Conservation (phyloP, 2,113 vertebrate species). For the Laterallus jamaicensis region DNA sequence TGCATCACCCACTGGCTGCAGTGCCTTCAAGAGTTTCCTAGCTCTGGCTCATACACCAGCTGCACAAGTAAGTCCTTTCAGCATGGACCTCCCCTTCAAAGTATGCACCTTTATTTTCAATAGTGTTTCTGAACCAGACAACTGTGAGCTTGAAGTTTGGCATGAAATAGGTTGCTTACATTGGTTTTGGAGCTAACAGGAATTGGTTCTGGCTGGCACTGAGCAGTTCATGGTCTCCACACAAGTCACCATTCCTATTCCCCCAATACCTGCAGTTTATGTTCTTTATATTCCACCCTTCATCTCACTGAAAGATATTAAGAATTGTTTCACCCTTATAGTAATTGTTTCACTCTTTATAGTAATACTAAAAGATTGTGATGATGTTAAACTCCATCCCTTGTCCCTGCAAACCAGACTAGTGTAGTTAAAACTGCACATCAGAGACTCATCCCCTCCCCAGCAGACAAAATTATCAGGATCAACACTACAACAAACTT, state of each 20-base stretch:
- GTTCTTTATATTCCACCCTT: not conserved
- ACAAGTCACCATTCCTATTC: not conserved
- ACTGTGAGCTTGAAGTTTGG: not conserved
- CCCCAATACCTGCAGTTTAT: not conserved
- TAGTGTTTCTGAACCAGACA: not conserved
- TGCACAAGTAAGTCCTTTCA: not conserved
- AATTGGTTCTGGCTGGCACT: not conserved
- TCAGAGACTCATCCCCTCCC: not conserved
- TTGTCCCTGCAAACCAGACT: not conserved
- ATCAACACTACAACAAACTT: not conserved
- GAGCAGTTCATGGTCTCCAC: not conserved
- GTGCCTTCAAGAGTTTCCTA: not conserved
- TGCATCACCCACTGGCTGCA: fast-evolving
- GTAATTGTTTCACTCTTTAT: too few species aligned
- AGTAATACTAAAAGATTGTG: too few species aligned
- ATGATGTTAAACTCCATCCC: not conserved
- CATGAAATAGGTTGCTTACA: not conserved
- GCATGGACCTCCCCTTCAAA: not conserved
- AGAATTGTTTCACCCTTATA: not conserved
- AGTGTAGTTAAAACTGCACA: not conserved
- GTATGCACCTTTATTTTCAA: not conserved
- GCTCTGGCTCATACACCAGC: not conserved
- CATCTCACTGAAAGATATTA: not conserved
- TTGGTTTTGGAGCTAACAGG: not conserved
- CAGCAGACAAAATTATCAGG: not conserved